phyloP scores from a whole-genome alignment of 2,888 invertebrate genomes.

The Neuroscelio doddi region DNA sequence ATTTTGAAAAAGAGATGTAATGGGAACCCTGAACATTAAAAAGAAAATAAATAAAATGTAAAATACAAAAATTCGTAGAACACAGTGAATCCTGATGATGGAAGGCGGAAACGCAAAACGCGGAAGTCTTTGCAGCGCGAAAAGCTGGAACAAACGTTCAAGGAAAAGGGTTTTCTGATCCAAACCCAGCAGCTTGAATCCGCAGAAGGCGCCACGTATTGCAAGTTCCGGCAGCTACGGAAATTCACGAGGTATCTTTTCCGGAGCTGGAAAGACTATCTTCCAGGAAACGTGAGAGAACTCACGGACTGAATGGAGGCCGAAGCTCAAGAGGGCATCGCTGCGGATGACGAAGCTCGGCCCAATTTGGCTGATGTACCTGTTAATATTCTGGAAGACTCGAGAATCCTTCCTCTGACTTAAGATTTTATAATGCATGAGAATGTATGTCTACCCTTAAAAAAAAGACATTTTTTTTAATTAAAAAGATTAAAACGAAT shows the following conservation, averaged over 20 bases:
- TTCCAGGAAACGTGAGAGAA: slow-evolving; percentile 81
- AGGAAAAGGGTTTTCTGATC: slow-evolving; percentile 93
- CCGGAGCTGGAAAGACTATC: slow-evolving; percentile 93
- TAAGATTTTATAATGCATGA: slow-evolving; percentile 14
- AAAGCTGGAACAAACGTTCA: slow-evolving; percentile 92
- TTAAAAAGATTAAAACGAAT: too few relatives aligned
- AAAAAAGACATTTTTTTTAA: too few relatives aligned
- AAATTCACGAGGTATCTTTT: slow-evolving; percentile 94
- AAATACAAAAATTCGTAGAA: too few relatives aligned
- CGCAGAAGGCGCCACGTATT: slow-evolving; percentile 94
- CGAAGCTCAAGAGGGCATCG: slow-evolving; percentile 54
- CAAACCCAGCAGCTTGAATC: slow-evolving; percentile 95
- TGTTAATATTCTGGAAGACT: slow-evolving; percentile 57
- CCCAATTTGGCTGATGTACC: slow-evolving; percentile 56
- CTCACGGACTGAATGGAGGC: slow-evolving; percentile 54
- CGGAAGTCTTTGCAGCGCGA: slow-evolving; percentile 88
- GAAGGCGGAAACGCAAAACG: slow-evolving; percentile 81
- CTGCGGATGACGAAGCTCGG: slow-evolving; percentile 46
- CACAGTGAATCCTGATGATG: slow-evolving; percentile 55
- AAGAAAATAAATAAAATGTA: too few relatives aligned
- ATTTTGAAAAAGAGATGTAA: too few relatives aligned
- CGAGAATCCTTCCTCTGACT: slow-evolving; percentile 60
- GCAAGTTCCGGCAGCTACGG: slow-evolving; percentile 91
- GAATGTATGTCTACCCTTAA: too few relatives aligned
- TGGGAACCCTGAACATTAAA: too few relatives aligned